Evolutionary conservation across 2,888 invertebrate species (phyloP), one percentile per base, ranked within the genome.

Genomic region (Phaonia tiefii): DNA sequence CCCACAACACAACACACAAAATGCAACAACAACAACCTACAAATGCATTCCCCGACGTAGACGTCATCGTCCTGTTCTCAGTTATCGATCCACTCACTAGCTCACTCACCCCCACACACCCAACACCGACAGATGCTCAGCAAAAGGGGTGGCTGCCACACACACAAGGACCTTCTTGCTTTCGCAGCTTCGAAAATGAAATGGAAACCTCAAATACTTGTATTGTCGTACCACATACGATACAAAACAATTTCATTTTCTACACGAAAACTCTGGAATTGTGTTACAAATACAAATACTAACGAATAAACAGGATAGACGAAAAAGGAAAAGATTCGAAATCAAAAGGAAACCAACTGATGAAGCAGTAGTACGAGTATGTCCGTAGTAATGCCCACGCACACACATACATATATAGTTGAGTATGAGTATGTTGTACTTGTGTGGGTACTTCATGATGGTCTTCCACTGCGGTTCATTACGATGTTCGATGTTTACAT

Each of bases 401-500:
- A 25, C 11, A 25, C 25, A 54, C 25, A 54, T 11, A 44, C 44
- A 44, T 11, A 31, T 1, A 17, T 20, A 17, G 8, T 4, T 51
- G 13, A 54, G 54, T 25, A 25, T 54, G 25, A 54, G 54, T 54
- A 54, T 37, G 49, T 37, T 42, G 54, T 22, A 54, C 22, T 49
- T 31, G 51, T 22, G 54, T 51, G 60, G 66, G 58, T 80, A 51
- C 79, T 80, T 75, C 71, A 75, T 80, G 69, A 80, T 76, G 65
- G 56, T 76, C 76, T 69, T 70, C 69, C 73, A 73, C 70, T 80
- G 69, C 73, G 80, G 69, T 80, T 80, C 73, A 76, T 80, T 76
- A 80, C 17, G 44, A 76, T 54, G 69, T 22, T 54, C n/a, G n/a
- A 54, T 65, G 56, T 65, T 63, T 70, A 67, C 44, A 37, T 46